Evolutionary conservation across 2,888 invertebrate genomes (phyloP).

Genomic region (Allolobophora icterica): DNA sequence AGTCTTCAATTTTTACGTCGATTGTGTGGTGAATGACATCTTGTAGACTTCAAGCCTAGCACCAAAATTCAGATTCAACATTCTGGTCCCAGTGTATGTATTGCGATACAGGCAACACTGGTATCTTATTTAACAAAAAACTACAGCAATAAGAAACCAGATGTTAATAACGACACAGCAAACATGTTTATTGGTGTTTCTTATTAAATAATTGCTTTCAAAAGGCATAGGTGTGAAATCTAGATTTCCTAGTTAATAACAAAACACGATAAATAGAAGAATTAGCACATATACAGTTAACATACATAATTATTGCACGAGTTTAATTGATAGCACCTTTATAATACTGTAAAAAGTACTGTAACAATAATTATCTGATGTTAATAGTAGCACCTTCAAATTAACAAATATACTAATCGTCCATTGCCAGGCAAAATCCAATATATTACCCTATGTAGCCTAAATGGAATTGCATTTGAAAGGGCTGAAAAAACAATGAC

Average conservation of each 20-base stretch:
- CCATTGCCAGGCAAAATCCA: too few species aligned
- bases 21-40: background rate
- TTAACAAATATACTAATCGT: background rate
- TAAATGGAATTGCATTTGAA: too few species aligned
- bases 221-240: background rate
- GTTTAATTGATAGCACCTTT: background rate
- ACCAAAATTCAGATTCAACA: background rate
- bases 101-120: background rate
- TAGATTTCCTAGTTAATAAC: background rate
- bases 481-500: too few species aligned
- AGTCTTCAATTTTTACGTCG: background rate
- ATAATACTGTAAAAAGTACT: background rate
- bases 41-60: background rate
- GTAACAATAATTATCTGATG: background rate
- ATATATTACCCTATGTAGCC: too few species aligned
- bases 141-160: slow-evolving; percentile 7
- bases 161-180: background rate
- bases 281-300: background rate
- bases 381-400: background rate
- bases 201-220: background rate
- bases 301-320: too few species aligned
- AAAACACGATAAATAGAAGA: background rate
- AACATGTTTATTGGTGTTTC: background rate
- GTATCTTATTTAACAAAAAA: background rate
- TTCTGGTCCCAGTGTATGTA: background rate